Evolutionary conservation across 1,140 invertebrate genomes (phyloP), one percentile per base, ranked within the genome.

Genomic region (Drosophila virilis): DNA sequence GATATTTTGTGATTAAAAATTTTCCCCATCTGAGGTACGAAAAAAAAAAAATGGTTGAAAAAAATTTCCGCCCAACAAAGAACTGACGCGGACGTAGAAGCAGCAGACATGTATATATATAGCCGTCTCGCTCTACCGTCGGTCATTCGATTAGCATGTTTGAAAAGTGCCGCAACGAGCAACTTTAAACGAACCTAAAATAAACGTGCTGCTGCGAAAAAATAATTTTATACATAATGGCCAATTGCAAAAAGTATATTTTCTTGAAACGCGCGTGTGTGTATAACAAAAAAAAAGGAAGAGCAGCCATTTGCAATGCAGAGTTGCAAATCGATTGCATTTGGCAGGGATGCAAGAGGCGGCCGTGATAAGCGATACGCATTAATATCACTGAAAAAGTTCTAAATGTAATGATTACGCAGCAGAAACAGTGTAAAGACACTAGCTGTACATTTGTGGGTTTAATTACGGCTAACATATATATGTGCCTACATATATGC

Each of bases 1-100:
- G 90, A 88, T 84, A 90, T 90, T 81, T 91, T 80, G 90, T 91
- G 90, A 92, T 92, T 92, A 89, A 91, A 91, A 90, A 91, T 80
- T 80, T 68, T 75, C 69, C 79, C 74, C 75, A 84, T 92, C 91
- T 92, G 91, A 92, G 91, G 91, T 92, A 89, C 57, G 84, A 75
- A 71, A 58, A 64, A 71, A 58, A 64, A 64, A 74, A 77, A 58
- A 77, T 66, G 54, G 64, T 54, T 64, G 55, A 59, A 90, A 73
- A 80, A 80, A 78, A 69, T 77, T 67, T 79, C 74, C 22, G 74
- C 61, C 67, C 62, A 55, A 78, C 70, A 83, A 74, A 77, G 68
- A 76, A 79, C 59, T 45, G 71, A 91, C 77, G 78, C 66, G 58
- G 76, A 79, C 83, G 83, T 80, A 80, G 65, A 54, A 45, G 68